Base-by-base conservation (phyloP, 2,113 vertebrate species). In the Montifringilla adamsi region DNA sequence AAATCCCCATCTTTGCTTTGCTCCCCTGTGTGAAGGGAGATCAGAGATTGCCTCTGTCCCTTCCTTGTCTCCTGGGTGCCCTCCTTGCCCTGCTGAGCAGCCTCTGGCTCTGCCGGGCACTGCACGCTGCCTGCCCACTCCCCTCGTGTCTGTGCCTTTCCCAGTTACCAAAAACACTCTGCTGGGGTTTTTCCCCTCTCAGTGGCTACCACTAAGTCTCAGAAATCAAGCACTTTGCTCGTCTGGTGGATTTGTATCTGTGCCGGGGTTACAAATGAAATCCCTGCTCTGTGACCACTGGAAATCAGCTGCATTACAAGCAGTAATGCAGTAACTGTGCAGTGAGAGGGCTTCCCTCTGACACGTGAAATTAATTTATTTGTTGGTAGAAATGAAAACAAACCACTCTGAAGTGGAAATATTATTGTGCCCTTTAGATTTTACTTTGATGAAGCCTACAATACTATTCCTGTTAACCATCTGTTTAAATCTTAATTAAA, bases 401-500 rank as follows among this genome's bases (percentile, higher is more conserved):
- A 94, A 63, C 39, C 52, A 10, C 79, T 86, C 21, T 52, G 63
- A 94, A 95, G 35, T 60, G 56, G 47, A 94, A 96, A 96, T 86
- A 95, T 86, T 88, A 85, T 20, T 49, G 31, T 81, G 79, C 75
- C 88, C 85, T 77, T 89, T 77, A 72, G 72, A 91, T 84, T 92
- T 77, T 84, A 63, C 76, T 93, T 63, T 67, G 55, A 83, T 88
- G 59, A 83, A 94, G 60, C 39, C 55, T 86, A 78, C 79, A 88
- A 31, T 74, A 88, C 27, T 35, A 63, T 41, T 96, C 52, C 79
- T 90, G 63, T 84, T 92, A 87, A 80, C 87, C 87, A 77, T 94
- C 95, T 96, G 84, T 60, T 95, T 88, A 86, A 68, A 70, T 67
- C 87, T 84, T 93, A 91, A 95, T 90, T 90, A 91, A 93, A 88